Evolutionary conservation across 2,888 invertebrate genomes (phyloP), one percentile per base, ranked within the genome.

Genomic region (Mystacides longicornis): DNA sequence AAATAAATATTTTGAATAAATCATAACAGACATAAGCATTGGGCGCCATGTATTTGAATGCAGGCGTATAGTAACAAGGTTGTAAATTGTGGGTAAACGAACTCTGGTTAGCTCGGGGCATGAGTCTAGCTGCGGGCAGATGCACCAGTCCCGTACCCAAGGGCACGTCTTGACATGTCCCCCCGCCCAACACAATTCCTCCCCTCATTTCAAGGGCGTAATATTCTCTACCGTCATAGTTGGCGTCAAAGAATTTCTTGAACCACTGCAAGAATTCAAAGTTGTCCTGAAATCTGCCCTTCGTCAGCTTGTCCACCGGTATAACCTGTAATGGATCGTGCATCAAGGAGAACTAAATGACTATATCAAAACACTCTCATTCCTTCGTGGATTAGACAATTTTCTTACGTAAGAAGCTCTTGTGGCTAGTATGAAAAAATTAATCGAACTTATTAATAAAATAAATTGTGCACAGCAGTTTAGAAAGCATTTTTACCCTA

Each of bases 211-310:
- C 89, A 63, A 89, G 77, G 53, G 95, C 92, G 71, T 97, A 93
- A 75, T 99, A 99, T 65, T 94, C 94, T 67, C 90, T 86, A 64
- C 96, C 97, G 73, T 96, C 95, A 78, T 97, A 99, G 81, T 99
- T 99, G 65, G 98, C 97, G 80, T 99, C 99, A 77, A 98, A 99
- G 81, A 99, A 98, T 76, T 97, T 97, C 85, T 99, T 99, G 82
- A 99, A 99, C 99, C 99, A 99, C 82, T 99, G 99, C 67, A 99
- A 88, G 81, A 99, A 99, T 80, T 99, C 99, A 84, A 99, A 99
- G 82, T 99, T 99, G 81, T 99, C 99, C 85, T 99, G 99, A 80
- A 99, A 99, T 70, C 96, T 87, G 69, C 95, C 98, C 78, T 98
- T 98, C 73, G 98, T 94, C 79, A 99, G 85, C 80, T 90, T 93